Conservation (phyloP, 1,140 invertebrate genomes). For the Caenorhabditis inopinata region DNA sequence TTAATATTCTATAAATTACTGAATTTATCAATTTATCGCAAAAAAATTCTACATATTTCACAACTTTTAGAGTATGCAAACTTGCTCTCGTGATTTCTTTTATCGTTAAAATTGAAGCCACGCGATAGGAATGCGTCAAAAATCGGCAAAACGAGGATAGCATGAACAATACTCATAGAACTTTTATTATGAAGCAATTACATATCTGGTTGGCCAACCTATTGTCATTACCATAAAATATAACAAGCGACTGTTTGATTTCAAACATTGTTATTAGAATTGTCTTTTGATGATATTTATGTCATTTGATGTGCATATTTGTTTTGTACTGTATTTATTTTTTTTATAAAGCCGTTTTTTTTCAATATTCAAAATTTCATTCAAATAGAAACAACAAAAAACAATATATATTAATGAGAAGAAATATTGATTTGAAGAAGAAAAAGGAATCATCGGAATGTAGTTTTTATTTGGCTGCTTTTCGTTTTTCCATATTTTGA, state of each 20-base stretch:
- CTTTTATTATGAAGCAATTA: constrained; percentile 34
- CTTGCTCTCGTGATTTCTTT: too few relatives aligned
- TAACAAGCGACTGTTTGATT: not conserved
- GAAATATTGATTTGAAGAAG: not conserved
- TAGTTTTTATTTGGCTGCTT: not conserved
- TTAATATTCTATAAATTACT: too few relatives aligned
- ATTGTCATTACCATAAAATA: constrained; percentile 25
- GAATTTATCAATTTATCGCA: too few relatives aligned
- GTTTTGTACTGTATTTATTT: too few relatives aligned
- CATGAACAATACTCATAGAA: not conserved
- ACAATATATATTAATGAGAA: not conserved
- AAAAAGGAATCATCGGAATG: constrained; percentile 17
- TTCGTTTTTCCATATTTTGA: constrained; percentile 11
- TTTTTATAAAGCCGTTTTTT: too few relatives aligned
- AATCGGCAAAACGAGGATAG: not conserved
- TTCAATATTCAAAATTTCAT: too few relatives aligned
- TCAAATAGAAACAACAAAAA: not conserved
- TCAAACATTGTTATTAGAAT: not conserved
- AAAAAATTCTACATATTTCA: too few relatives aligned
- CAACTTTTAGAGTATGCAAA: too few relatives aligned
- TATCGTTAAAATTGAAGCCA: too few relatives aligned
- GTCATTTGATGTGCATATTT: too few relatives aligned
- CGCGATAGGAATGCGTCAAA: too few relatives aligned
- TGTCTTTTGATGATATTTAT: too few relatives aligned
- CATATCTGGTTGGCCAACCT: constrained; percentile 20